Evolutionary conservation across 2,113 vertebrate genomes (phyloP).

Genomic region (Strigops habroptila): DNA sequence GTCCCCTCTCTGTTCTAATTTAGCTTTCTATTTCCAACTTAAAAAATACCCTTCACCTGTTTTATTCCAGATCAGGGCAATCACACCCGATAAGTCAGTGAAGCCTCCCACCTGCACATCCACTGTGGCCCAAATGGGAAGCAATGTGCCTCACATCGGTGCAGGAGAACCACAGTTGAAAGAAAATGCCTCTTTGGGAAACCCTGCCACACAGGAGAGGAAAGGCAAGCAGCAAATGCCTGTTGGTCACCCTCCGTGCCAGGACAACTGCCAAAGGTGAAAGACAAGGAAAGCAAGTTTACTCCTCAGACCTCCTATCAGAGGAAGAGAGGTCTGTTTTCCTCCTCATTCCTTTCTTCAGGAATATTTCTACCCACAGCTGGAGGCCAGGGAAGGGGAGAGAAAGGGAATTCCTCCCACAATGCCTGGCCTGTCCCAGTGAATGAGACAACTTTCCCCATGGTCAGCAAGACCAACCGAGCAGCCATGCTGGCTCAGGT

Average conservation of each 20-base stretch:
- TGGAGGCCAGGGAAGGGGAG: not conserved
- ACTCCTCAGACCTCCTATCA: not conserved
- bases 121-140: not conserved
- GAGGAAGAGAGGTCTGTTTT: not conserved
- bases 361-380: not conserved
- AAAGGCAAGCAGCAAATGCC: not conserved
- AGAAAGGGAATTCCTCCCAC: not conserved
- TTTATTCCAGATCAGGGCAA: not conserved
- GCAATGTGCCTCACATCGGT: rapidly evolving
- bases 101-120: not conserved
- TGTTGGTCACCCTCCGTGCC: rapidly evolving
- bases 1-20: not conserved
- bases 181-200: rapidly evolving
- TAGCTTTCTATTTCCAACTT: not conserved
- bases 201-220: rapidly evolving
- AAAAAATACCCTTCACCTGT: not conserved
- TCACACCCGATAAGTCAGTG: not conserved
- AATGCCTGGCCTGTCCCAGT: not conserved
- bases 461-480: not conserved
- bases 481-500: not conserved
- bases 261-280: not conserved
- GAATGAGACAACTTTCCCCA: not conserved
- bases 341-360: not conserved
- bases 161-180: not conserved
- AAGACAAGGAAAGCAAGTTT: not conserved